Base-by-base conservation (phyloP, 2,888 invertebrate genomes). In the Ichneumoninae sp. region DNA sequence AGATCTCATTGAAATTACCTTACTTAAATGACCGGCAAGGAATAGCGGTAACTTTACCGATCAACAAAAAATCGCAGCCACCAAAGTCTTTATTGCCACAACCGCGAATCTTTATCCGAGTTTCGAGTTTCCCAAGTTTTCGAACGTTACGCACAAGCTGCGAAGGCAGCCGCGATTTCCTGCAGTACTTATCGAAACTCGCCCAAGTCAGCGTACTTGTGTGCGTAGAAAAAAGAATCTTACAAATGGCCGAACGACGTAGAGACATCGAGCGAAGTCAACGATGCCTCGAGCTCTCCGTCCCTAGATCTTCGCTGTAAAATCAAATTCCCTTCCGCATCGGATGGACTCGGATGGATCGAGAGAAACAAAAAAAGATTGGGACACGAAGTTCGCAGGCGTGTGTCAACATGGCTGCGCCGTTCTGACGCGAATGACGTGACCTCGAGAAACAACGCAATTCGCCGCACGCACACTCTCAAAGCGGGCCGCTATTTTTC, bases 401-500 rank as follows among this genome's bases (percentile, higher is more conserved):
- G 3, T 10, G 4, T 57, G 26, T 57, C 57, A 16, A 47, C 5
- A 47, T 47, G 44, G 13, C 44, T 16, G 3, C 22, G 26, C 57
- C 13, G 22, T 57, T 57, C 22, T 10, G 57, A 57, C 57, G 19
- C 13, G 13, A 13, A 63, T 33, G 33, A 63, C 33, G 33, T 63
- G 63, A 63, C 63, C 33, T 63, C n/a, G 63, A 33, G 63, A 60
- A 26, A 30, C 16, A 26, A 63, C 63, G 63, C 30, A 63, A 47
- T 63, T 63, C 33, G 26, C 30, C 30, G 30, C 63, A 16, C 63
- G 6, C 30, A 63, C 63, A 63, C 63, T 26, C 30, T n/a, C 63
- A 63, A 63, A 7, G 63, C 1, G 16, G 30, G 13, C 22, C 26
- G 16, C 26, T 16, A 33, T 76, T 83, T 80, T 80, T 76, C 76